Percentiles rank a stretch among this genome's conserved stretches.
Evolutionary conservation across 1,140 invertebrate genomes (phyloP).

Genomic region (Macrobrachium nipponense): DNA sequence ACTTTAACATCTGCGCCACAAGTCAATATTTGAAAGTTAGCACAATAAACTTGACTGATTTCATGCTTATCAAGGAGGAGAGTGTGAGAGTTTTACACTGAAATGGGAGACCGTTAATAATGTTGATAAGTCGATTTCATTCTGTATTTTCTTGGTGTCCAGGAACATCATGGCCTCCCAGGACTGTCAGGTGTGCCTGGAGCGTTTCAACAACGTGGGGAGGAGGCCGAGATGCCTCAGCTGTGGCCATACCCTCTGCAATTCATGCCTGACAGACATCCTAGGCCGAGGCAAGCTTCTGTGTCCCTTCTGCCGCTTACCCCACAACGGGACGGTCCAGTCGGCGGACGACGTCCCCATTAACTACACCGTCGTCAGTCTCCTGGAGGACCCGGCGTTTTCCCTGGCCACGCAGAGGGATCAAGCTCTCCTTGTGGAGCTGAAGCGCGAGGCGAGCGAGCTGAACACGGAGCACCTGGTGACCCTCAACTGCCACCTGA

Average conservation of each 20-base stretch:
- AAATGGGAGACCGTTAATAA: no score
- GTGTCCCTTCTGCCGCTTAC: constrained; percentile 46
- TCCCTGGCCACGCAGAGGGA: not conserved
- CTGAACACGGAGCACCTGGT: constrained; percentile 29
- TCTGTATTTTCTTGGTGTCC: not conserved
- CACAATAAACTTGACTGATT: no score
- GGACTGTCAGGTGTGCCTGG: constrained; percentile 47
- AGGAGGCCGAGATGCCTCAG: constrained; percentile 38
- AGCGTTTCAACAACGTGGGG: constrained; percentile 25
- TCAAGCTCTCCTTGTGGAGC: constrained; percentile 21
- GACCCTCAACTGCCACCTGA: constrained; percentile 30
- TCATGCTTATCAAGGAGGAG: no score
- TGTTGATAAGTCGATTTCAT: no score
- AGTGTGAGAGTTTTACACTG: no score
- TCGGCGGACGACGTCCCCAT: constrained; percentile 28
- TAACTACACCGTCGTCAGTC: constrained; percentile 41
- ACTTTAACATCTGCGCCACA: no score
- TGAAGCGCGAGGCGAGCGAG: constrained; percentile 37
- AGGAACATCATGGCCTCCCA: constrained; percentile 31
- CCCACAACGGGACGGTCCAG: constrained; percentile 9
- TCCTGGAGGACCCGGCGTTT: constrained; percentile 16
- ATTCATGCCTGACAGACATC: constrained; percentile 25
- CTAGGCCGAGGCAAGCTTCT: constrained; percentile 6
- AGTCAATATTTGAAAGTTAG: no score
- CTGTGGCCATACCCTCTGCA: constrained; percentile 49